These are phyloP conservation scores for Drosophila tanythrix DNA, from an alignment of 2,888 invertebrate genomes.

Conservation along the genomic window DNA sequence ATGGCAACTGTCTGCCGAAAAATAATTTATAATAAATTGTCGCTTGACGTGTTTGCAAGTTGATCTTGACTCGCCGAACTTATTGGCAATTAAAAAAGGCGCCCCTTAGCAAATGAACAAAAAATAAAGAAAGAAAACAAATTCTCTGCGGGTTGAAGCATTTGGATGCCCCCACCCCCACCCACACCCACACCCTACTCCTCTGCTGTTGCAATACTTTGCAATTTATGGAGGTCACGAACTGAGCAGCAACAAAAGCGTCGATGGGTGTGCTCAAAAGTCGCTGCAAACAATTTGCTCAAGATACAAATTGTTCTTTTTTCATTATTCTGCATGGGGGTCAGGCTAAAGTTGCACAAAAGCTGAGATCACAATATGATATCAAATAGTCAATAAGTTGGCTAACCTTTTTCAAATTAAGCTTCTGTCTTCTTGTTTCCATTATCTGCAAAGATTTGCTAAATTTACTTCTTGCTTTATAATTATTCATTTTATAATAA, in stretches of 20 bases:
- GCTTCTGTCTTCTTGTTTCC: not conserved
- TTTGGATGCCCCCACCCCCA: conserved; percentile 2
- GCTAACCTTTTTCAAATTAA: not conserved
- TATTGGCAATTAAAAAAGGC: conserved; percentile 65
- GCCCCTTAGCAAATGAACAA: conserved; percentile 1
- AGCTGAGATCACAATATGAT: conserved; percentile 18
- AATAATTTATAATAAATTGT: conserved; percentile 74
- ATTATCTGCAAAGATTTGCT: not conserved
- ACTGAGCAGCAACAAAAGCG: conserved; percentile 26
- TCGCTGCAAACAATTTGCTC: conserved; percentile 42
- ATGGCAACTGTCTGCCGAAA: conserved; percentile 19
- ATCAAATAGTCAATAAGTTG: not conserved
- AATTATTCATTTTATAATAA: not conserved
- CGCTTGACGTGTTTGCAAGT: conserved; percentile 66
- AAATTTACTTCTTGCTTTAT: not conserved
- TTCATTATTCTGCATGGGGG: conserved; percentile 13
- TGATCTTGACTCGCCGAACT: conserved; percentile 58
- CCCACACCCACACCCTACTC: not conserved
- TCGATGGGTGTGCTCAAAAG: conserved; percentile 53
- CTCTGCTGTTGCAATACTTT: conserved; percentile 2
- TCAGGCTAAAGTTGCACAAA: conserved; percentile 27
- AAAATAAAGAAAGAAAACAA: not conserved
- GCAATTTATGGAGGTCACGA: conserved; percentile 61
- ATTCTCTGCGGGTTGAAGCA: conserved; percentile 4
- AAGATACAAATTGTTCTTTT: conserved; percentile 47